phyloP scores from a whole-genome alignment of 2,797 vertebrate genomes.

The Acomys russatus region DNA sequence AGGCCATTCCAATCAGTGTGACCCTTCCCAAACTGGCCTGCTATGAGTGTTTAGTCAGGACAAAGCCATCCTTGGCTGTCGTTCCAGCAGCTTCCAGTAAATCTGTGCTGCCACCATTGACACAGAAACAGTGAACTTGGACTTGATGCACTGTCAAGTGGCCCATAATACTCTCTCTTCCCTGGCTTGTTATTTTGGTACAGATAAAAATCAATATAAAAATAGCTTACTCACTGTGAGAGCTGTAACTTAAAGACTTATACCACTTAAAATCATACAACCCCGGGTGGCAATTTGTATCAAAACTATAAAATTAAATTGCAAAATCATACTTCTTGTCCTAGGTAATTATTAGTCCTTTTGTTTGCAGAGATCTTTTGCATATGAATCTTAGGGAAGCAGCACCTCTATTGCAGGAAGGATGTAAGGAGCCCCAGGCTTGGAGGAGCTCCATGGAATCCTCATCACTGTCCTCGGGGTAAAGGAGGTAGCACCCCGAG shows the following conservation, averaged over 20 bases:
- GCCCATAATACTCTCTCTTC: background rate
- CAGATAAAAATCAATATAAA: slow-evolving; percentile 63
- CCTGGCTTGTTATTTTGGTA: slow-evolving; percentile 26
- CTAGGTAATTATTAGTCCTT: slow-evolving; percentile 39
- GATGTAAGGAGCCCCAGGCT: background rate
- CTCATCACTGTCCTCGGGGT: background rate
- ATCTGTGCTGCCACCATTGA: background rate
- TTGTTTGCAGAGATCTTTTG: background rate
- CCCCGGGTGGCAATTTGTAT: background rate
- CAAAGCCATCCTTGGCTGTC: background rate
- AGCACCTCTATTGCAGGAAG: background rate
- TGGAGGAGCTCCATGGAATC: background rate
- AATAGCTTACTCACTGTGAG: slow-evolving; percentile 19
- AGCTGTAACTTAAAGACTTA: slow-evolving; percentile 42
- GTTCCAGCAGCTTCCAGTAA: background rate
- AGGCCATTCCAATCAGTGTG: background rate
- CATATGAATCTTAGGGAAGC: background rate
- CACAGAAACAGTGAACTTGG: background rate
- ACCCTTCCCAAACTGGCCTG: background rate
- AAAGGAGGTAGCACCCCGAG: background rate
- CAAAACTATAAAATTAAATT: slow-evolving; percentile 61
- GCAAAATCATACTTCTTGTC: slow-evolving; percentile 29
- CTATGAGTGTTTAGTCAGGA: background rate
- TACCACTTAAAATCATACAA: slow-evolving; percentile 49
- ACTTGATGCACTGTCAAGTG: background rate